Evolutionary conservation across 2,888 invertebrate genomes (phyloP).

Genomic region (Ferrisia virgata): DNA sequence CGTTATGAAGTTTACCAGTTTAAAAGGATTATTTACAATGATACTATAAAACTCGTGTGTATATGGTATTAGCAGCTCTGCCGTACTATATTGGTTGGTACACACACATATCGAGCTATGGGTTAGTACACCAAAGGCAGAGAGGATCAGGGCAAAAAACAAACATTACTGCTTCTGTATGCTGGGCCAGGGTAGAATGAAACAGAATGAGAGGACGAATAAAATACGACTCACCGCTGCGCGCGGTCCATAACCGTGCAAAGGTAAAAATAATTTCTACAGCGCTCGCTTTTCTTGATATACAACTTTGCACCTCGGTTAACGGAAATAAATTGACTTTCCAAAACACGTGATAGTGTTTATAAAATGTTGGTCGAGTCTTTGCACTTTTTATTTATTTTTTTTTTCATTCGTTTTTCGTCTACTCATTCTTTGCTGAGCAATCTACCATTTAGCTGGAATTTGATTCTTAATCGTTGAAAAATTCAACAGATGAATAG

Average conservation of each 20-base stretch:
- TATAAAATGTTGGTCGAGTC: background rate
- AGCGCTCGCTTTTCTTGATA: background rate
- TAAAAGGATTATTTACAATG: slow-evolving; percentile 12
- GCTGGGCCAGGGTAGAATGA: too few relatives aligned
- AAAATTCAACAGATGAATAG: too few relatives aligned
- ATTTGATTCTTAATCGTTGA: too few relatives aligned
- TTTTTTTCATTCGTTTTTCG: too few relatives aligned
- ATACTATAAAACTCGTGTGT: slow-evolving; percentile 9
- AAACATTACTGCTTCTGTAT: background rate
- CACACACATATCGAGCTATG: background rate
- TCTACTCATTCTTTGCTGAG: too few relatives aligned
- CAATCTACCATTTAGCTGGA: too few relatives aligned
- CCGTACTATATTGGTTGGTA: background rate
- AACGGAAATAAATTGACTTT: slow-evolving; percentile 16
- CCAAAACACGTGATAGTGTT: slow-evolving; percentile 7
- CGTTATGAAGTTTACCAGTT: slow-evolving; percentile 1
- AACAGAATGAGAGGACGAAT: background rate
- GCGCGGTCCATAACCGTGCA: background rate
- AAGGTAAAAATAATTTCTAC: slow-evolving; percentile 11
- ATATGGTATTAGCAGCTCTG: background rate
- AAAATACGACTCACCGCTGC: slow-evolving; percentile 18
- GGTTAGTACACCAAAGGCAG: background rate
- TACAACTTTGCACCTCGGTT: slow-evolving; percentile 6
- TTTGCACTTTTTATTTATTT: too few relatives aligned
- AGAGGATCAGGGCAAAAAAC: background rate